Conservation (phyloP, 2,888 invertebrate genomes). For the Dascillus cervinus region DNA sequence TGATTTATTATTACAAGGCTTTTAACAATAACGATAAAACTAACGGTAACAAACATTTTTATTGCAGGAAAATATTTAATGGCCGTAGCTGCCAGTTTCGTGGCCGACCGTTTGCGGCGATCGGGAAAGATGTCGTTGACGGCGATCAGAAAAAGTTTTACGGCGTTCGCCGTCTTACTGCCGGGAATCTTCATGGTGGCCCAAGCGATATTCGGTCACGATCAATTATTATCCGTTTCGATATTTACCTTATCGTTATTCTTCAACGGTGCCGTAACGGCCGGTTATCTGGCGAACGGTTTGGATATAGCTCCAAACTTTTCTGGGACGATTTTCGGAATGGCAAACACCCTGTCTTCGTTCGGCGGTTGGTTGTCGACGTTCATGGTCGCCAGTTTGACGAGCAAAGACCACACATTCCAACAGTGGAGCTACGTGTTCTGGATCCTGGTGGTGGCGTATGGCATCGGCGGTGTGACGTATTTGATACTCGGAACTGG, state of each 20-base stretch:
- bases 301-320: slow-evolving; percentile 85
- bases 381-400: slow-evolving; percentile 71
- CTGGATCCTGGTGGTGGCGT: slow-evolving; percentile 67
- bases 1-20: no score
- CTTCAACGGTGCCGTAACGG: slow-evolving; percentile 78
- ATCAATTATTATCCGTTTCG: slow-evolving; percentile 62
- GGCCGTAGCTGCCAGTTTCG: slow-evolving; percentile 63
- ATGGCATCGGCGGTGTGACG: slow-evolving; percentile 56
- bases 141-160: slow-evolving; percentile 61
- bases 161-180: slow-evolving; percentile 53
- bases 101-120: slow-evolving; percentile 65
- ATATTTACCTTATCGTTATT: slow-evolving; percentile 75
- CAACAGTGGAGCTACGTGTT: slow-evolving; percentile 76
- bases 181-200: slow-evolving; percentile 68
- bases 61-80: slow-evolving; percentile 62
- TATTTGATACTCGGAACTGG: slow-evolving; percentile 62
- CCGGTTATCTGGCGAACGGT: slow-evolving; percentile 79
- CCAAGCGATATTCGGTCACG: slow-evolving; percentile 64
- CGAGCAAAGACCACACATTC: slow-evolving; percentile 64
- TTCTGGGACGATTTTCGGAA: slow-evolving; percentile 80
- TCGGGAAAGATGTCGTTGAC: slow-evolving; percentile 66
- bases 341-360: slow-evolving; percentile 82
- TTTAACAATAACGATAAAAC: no score
- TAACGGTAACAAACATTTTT: no score
- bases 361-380: slow-evolving; percentile 76